These are phyloP conservation scores for Monopis laevigella DNA, from an alignment of 2,888 invertebrate species.

Conservation along the genomic window DNA sequence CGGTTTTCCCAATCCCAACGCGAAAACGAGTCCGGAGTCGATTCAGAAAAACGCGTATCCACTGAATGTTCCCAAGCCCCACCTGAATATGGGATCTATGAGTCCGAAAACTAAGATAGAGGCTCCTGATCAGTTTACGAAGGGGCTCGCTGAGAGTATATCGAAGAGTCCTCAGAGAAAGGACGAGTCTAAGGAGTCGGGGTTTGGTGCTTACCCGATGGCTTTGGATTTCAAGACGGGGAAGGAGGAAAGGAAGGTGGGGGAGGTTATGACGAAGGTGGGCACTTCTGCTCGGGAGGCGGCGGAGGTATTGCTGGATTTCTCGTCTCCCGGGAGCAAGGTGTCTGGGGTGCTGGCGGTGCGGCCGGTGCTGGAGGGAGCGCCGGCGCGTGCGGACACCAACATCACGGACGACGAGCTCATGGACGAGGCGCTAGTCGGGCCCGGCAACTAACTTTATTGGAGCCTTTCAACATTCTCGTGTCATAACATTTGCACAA, in stretches of 20 bases:
- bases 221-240: slow-evolving; percentile 58
- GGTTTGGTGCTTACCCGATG: slow-evolving; percentile 36
- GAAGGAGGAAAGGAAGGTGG: slow-evolving; percentile 54
- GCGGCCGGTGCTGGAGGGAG: slow-evolving; percentile 65
- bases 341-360: slow-evolving; percentile 64
- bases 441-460: slow-evolving; percentile 75
- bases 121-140: slow-evolving; percentile 39
- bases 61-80: slow-evolving; percentile 54
- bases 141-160: slow-evolving; percentile 46
- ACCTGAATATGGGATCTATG: slow-evolving; percentile 49
- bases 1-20: slow-evolving; percentile 41
- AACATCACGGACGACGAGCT: slow-evolving; percentile 89
- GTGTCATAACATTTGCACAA: too few species aligned
- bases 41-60: slow-evolving; percentile 54
- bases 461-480: too few species aligned
- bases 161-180: slow-evolving; percentile 49
- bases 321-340: slow-evolving; percentile 68
- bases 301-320: slow-evolving; percentile 73
- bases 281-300: slow-evolving; percentile 61
- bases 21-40: slow-evolving; percentile 36
- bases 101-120: slow-evolving; percentile 55
- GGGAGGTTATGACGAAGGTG: slow-evolving; percentile 57
- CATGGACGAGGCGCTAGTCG: slow-evolving; percentile 88
- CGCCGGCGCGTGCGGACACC: slow-evolving; percentile 78
- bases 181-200: slow-evolving; percentile 41